These are phyloP conservation scores for Lates calcarifer DNA, from an alignment of 2,113 vertebrate genomes.

Conservation along the genomic window DNA sequence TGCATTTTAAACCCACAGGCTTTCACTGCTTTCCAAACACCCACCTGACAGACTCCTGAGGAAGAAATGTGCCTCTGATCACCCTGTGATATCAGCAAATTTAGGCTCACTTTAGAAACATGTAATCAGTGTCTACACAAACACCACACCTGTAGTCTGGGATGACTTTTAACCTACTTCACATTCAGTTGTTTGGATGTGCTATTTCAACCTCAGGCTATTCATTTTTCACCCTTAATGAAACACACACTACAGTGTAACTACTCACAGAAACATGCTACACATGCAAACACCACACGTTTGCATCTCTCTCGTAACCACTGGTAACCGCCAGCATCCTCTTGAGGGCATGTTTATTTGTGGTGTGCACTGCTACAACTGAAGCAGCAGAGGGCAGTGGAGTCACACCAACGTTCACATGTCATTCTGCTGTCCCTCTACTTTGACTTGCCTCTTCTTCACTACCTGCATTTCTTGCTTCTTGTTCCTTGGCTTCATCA, in stretches of 20 bases:
- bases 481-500: not conserved
- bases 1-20: constrained; percentile 13
- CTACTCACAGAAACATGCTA: not conserved
- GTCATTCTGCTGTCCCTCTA: not conserved
- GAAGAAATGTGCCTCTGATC: not conserved
- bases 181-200: not conserved
- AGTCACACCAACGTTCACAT: constrained; percentile 15
- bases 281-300: not conserved
- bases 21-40: not conserved
- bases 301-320: constrained; percentile 9
- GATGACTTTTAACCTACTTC: not conserved
- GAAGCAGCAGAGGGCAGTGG: constrained; percentile 66
- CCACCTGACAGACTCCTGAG: not conserved
- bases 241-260: not conserved
- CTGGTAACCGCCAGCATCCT: constrained; percentile 23
- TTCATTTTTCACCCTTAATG: not conserved
- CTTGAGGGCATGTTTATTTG: not conserved
- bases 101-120: not conserved
- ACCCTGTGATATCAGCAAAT: not conserved
- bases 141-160: not conserved
- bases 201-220: not conserved
- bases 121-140: not conserved
- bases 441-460: constrained; percentile 2
- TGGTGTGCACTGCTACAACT: constrained; percentile 29
- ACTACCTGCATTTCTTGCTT: not conserved